Conservation (phyloP, 2,113 vertebrate species). For the Polyodon spathula region DNA sequence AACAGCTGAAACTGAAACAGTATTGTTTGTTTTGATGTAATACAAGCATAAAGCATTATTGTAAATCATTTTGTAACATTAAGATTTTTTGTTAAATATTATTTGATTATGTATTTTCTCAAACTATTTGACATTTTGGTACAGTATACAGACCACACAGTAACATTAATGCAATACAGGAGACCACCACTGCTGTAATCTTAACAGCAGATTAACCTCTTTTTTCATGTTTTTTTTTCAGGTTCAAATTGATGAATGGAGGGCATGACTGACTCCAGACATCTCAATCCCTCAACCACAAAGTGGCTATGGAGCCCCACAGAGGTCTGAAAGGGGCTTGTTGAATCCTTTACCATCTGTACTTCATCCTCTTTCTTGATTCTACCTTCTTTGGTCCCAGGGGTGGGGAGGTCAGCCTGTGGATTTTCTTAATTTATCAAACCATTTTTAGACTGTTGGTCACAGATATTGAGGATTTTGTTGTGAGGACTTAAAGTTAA, state of each 20-base stretch:
- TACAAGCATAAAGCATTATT: too few relatives aligned
- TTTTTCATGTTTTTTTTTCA: conserved; percentile 38
- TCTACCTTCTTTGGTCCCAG: neutral
- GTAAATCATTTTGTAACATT: too few relatives aligned
- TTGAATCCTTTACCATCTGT: conserved; percentile 23
- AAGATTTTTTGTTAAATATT: too few relatives aligned
- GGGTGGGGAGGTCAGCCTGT: neutral
- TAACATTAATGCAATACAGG: conserved; percentile 25
- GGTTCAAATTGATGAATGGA: conserved; percentile 45
- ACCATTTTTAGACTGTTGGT: too few relatives aligned
- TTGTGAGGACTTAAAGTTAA: too few relatives aligned
- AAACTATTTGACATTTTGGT: too few relatives aligned
- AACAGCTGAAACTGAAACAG: too few relatives aligned
- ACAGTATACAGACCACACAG: neutral
- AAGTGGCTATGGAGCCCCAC: conserved; percentile 15
- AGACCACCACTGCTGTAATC: conserved; percentile 14
- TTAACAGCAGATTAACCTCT: conserved; percentile 26
- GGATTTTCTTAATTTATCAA: too few relatives aligned
- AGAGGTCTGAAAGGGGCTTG: conserved; percentile 26
- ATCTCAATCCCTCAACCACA: conserved; percentile 17
- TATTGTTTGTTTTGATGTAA: too few relatives aligned
- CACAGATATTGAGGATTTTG: too few relatives aligned
- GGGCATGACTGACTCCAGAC: conserved; percentile 30
- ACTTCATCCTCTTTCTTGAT: conserved; percentile 1
- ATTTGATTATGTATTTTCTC: too few relatives aligned